Base-by-base conservation (phyloP, 2,888 invertebrate species). In the Melinaea menophilus region DNA sequence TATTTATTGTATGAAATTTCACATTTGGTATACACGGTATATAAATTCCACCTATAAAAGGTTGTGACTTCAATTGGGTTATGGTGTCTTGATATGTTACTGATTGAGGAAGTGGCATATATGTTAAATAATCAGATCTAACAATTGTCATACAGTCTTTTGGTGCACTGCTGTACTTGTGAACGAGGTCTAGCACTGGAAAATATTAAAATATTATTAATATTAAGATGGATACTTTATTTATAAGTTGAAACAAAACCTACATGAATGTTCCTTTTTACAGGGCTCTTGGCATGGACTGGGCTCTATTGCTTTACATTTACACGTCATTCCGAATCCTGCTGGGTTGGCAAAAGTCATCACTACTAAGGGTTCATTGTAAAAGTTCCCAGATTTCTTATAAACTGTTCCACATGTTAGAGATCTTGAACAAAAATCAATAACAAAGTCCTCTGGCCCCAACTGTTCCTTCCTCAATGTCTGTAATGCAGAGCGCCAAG, bases 21-120 rank as follows among this genome's bases (percentile, higher is more conserved):
- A 91, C 88, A 73, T 85, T 80, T 2, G 86, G 85, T 69, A 91
- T 81, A 31, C 71, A 69, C 47, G 91, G 91, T 67, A 91, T 85
- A 58, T 75, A 85, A 5, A 90, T 45, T 4, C 91, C 91, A 56
- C 83, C 79, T n/a, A 87, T 73, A 46, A 84, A 82, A 1, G 85
- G 79, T 33, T 71, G 69, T 0, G 72, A 71, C 65, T 73, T 77
- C 7, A 76, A 71, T 22, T 75, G 72, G 13, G 70, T 75, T 12
- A 86, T 72, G 3, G 78, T 73, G 59, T 83, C 74, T 55, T 75
- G 72, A 60, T 74, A 78, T 2, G 90, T 88, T 31, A 67, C 65
- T 0, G 90, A 82, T 2, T 74, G 62, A 4, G 76, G 72, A 12
- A 85, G 68, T 0, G 91, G 89, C 73, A 86, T 73, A 68, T 85